Evolutionary conservation across 1,140 invertebrate species (phyloP).

Genomic region (Zaprionus camerounensis): DNA sequence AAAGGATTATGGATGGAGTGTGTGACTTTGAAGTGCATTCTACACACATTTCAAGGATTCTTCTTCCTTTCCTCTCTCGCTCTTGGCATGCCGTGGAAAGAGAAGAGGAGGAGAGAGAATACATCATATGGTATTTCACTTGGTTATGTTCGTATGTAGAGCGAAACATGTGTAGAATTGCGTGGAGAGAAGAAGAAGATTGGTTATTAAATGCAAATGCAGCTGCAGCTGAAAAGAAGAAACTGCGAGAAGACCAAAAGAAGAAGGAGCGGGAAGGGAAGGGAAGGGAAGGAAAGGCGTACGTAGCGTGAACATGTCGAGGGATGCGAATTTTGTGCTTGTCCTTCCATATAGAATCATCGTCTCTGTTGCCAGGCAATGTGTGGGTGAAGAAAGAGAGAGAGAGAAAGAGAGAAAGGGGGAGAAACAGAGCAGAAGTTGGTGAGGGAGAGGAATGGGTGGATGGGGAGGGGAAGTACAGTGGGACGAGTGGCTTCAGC

Average conservation of each 20-base stretch:
- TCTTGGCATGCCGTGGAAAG: neutral
- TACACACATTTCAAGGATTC: too few species aligned
- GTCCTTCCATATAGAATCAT: neutral
- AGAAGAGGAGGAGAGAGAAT: neutral
- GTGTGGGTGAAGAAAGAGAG: neutral
- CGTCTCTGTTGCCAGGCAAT: constrained; percentile 29
- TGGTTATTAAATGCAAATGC: constrained; percentile 9
- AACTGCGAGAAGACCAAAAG: neutral
- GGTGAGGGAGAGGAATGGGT: too few species aligned
- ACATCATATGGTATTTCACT: neutral
- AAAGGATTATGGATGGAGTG: too few species aligned
- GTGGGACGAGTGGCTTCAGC: constrained; percentile 7
- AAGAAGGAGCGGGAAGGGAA: neutral
- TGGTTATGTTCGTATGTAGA: neutral
- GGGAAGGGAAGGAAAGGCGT: neutral
- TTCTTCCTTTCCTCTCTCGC: too few species aligned
- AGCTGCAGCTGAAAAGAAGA: neutral
- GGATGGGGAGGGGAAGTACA: neutral
- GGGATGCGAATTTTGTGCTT: neutral
- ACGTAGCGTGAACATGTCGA: neutral
- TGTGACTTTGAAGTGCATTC: too few species aligned
- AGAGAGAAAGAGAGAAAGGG: too few species aligned
- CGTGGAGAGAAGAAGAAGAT: neutral
- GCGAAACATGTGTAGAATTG: neutral
- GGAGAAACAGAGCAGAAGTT: too few species aligned